Evolutionary conservation across 2,888 invertebrate species (phyloP), one percentile per base, ranked within the genome.

Genomic region (Hyposoter dolosus): DNA sequence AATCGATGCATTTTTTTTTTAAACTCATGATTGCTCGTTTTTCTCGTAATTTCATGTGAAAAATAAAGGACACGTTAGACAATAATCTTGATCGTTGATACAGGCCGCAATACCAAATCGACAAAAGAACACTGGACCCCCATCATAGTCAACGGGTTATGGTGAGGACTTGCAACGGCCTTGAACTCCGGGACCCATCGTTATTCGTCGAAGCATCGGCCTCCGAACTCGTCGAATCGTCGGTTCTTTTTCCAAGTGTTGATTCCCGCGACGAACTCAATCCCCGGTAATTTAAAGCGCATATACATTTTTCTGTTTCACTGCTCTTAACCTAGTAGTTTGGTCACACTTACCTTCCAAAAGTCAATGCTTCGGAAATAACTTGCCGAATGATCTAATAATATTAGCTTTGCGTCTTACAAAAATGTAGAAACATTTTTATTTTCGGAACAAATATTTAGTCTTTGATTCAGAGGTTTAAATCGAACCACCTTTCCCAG

Each of bases 151-250:
- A 96, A 87, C 95, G 97, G 87, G 96, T 97, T 84, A 96, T 97
- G 96, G 96, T 97, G 85, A 95, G 97, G 92, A 97, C 97, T 79
- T 97, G 97, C 93, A 97, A 97, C 92, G 97, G 97, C 84, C 95
- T 97, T 88, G 97, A 97, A 94, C 95, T 97, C 89, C 95, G 97
- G 91, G 96, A 97, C 88, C 94, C 95, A 10, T 93, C 94, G 68
- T 85, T 93, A 43, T 94, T 93, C 89, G 94, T 91, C 86, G 93
- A 94, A 91, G 94, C 94, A 85, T 95, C 94, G 87, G 94, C 91
- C 79, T 93, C 93, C 84, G 88, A 89, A 50, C 87, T 88, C 81
- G 93, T 94, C 65, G 95, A 95, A 83, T 94, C 95, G 82, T 94
- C 95, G 88, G 95, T 95, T 86, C 92, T 95, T 71, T 95, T 95